phyloP scores from a whole-genome alignment of 1,140 invertebrate species.

The Pseudomyrmex pallidus region DNA sequence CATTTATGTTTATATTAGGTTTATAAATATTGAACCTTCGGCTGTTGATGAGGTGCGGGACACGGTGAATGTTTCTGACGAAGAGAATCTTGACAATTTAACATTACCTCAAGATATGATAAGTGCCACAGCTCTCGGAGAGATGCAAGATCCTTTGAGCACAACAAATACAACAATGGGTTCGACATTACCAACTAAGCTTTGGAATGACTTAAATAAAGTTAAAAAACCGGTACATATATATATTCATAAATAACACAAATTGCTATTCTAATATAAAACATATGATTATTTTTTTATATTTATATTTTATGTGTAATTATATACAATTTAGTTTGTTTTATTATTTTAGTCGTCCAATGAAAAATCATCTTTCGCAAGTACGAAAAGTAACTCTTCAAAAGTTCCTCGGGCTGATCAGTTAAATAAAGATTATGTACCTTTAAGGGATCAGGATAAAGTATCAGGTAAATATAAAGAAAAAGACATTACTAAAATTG shows the following conservation, averaged over 20 bases:
- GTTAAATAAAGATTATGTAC: constrained; percentile 72
- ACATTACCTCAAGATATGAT: constrained; percentile 74
- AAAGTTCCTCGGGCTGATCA: constrained; percentile 69
- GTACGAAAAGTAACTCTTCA: constrained; percentile 69
- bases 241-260: neutral
- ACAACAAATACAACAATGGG: constrained; percentile 77
- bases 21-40: constrained; percentile 90
- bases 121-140: constrained; percentile 65
- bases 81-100: constrained; percentile 79
- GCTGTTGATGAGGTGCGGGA: constrained; percentile 85
- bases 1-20: constrained; percentile 81
- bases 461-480: constrained; percentile 80
- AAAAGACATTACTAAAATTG: neutral
- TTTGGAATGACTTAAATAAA: constrained; percentile 76
- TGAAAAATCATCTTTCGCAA: constrained; percentile 49
- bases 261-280: no score
- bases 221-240: constrained; percentile 55
- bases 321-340: constrained; percentile 11
- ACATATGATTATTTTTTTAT: no score
- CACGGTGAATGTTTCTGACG: constrained; percentile 76
- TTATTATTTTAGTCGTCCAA: constrained; percentile 56
- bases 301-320: neutral
- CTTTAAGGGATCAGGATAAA: constrained; percentile 83
- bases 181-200: constrained; percentile 78
- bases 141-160: constrained; percentile 75